These are phyloP conservation scores for Tetrapedia diversipes DNA, from an alignment of 2,888 invertebrate species.

Conservation along the genomic window DNA sequence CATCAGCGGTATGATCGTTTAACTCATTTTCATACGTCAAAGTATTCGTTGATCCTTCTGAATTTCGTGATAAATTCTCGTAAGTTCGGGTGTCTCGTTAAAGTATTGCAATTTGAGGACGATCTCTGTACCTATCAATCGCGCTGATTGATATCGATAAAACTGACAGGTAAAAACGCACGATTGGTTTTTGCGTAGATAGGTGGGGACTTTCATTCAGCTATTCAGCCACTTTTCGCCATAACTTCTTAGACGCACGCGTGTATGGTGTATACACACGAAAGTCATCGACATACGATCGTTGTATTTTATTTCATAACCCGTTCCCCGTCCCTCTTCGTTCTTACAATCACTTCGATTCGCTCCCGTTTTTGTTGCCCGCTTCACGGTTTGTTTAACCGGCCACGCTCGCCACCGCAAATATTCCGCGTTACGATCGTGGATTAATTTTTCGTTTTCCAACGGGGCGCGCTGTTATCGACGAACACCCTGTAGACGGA, in stretches of 20 bases:
- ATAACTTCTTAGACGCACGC: neutral
- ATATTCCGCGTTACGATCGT: conserved; percentile 37
- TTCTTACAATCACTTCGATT: conserved; percentile 11
- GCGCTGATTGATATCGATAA: neutral
- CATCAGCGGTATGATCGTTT: too few relatives aligned
- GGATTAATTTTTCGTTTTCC: conserved; percentile 37
- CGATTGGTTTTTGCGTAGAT: neutral
- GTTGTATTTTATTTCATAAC: neutral
- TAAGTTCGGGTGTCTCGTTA: too few relatives aligned
- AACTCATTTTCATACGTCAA: too few relatives aligned
- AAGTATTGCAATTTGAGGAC: too few relatives aligned
- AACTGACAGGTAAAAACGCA: neutral
- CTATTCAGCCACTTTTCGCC: neutral
- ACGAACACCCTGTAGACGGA: conserved; percentile 5
- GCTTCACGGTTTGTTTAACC: conserved; percentile 55
- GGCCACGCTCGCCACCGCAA: conserved; percentile 34
- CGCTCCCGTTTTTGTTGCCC: conserved; percentile 29
- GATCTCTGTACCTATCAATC: neutral
- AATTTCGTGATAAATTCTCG: too few relatives aligned
- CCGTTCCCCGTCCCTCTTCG: conserved; percentile 5
- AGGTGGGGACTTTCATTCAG: conserved; percentile 12
- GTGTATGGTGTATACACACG: neutral
- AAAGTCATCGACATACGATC: neutral
- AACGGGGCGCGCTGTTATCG: conserved; percentile 10
- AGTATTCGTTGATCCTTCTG: too few relatives aligned